These are phyloP conservation scores for Osmerus eperlanus DNA, from an alignment of 2,113 vertebrate species.

Conservation along the genomic window DNA sequence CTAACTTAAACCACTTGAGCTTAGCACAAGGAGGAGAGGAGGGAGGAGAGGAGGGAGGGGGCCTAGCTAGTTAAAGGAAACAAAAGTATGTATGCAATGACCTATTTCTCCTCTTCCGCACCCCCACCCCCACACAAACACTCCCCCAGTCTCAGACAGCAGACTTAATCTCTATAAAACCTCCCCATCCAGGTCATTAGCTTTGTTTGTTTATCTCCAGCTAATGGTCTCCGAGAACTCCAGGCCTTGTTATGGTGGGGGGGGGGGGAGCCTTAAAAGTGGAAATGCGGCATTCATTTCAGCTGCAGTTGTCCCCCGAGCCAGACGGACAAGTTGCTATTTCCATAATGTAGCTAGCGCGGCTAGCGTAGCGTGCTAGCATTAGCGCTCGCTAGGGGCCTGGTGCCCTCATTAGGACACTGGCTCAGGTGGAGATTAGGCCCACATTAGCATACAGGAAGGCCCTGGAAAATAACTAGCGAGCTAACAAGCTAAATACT, in stretches of 20 bases:
- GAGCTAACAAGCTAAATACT: conserved; percentile 5
- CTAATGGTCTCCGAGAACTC: conserved; percentile 59
- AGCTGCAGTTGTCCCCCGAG: conserved; percentile 54
- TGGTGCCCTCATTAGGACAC: conserved; percentile 70
- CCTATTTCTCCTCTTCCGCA: not conserved
- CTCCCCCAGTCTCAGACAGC: not conserved
- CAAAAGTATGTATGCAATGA: too few relatives aligned
- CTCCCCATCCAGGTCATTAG: conserved; percentile 65
- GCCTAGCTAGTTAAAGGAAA: too few relatives aligned
- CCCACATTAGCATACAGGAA: conserved; percentile 73
- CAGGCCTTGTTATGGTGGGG: conserved; percentile 62
- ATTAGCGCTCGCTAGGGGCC: conserved; percentile 50
- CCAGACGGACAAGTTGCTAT: conserved; percentile 36
- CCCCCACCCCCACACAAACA: not conserved
- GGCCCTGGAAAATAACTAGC: conserved; percentile 8
- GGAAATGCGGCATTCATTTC: conserved; percentile 68
- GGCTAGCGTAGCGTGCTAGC: conserved; percentile 42
- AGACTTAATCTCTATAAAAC: conserved; percentile 53
- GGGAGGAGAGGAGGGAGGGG: too few relatives aligned
- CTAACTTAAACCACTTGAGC: too few relatives aligned
- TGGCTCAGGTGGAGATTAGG: conserved; percentile 71
- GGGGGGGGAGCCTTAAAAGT: conserved; percentile 68
- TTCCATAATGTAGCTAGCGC: conserved; percentile 71
- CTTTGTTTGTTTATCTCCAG: conserved; percentile 69
- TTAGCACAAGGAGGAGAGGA: too few relatives aligned